These are phyloP conservation scores for Vanessa tameamea DNA, from an alignment of 1,140 invertebrate genomes.

Conservation along the genomic window DNA sequence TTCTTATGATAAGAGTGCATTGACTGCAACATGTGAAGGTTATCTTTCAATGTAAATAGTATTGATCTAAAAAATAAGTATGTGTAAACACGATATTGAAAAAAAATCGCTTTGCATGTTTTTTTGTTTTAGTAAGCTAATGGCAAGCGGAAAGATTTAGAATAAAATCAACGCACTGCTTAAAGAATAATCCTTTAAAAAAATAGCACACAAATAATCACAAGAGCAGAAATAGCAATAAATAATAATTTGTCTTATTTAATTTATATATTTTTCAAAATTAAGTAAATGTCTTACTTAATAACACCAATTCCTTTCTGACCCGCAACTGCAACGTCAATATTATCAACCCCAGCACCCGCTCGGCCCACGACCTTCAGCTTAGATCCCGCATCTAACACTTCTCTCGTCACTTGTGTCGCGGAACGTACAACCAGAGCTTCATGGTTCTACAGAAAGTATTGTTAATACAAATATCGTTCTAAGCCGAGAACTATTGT, in stretches of 20 bases:
- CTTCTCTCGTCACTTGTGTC: conserved; percentile 96
- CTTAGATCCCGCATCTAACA: conserved; percentile 88
- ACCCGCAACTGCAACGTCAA: conserved; percentile 94
- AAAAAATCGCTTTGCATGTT: conserved; percentile 6
- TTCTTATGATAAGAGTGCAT: conserved; percentile 31
- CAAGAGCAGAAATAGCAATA: neutral
- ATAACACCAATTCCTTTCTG: conserved; percentile 93
- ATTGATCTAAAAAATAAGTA: neutral
- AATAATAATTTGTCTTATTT: neutral
- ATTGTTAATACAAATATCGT: neutral
- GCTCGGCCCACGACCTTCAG: conserved; percentile 95
- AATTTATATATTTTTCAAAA: too few relatives aligned
- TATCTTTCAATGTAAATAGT: conserved; percentile 3
- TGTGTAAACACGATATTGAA: neutral
- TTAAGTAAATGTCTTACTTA: conserved; percentile 86
- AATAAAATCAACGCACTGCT: neutral
- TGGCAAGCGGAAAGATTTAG: too few relatives aligned
- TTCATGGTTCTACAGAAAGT: conserved; percentile 88
- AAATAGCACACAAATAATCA: neutral
- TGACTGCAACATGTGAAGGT: conserved; percentile 15
- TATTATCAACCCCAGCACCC: conserved; percentile 98
- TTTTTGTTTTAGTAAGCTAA: neutral
- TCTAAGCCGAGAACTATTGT: neutral
- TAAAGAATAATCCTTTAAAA: neutral
- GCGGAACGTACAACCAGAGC: conserved; percentile 96